Conservation (phyloP, 2,888 invertebrate genomes). For the Coecobrya sp. region DNA sequence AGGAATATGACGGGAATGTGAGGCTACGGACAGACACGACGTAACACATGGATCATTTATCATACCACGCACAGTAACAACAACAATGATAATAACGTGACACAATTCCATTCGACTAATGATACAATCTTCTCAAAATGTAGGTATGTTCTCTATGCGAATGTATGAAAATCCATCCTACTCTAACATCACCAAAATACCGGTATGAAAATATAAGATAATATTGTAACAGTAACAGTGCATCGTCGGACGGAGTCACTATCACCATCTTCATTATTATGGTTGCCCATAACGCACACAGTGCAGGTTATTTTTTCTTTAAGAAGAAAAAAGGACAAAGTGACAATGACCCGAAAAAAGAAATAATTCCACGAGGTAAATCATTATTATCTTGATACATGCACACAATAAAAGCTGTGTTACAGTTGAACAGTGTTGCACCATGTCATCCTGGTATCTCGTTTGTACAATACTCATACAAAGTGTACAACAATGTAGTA, state of each 20-base stretch:
- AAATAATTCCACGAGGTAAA: constrained; percentile 59
- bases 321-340: constrained; percentile 68
- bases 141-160: neutral
- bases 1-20: neutral
- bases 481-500: neutral
- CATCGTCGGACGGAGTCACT: neutral
- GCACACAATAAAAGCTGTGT: constrained; percentile 26
- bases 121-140: neutral
- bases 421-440: constrained; percentile 18
- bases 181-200: constrained; percentile 40
- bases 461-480: neutral
- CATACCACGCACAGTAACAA: constrained; percentile 67
- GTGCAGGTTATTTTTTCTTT: neutral
- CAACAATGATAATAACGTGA: constrained; percentile 38
- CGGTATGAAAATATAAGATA: constrained; percentile 52
- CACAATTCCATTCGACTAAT: constrained; percentile 38
- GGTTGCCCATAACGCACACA: neutral
- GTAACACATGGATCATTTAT: constrained; percentile 70
- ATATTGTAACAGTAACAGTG: constrained; percentile 54
- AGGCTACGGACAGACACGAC: constrained; percentile 37
- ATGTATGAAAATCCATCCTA: constrained; percentile 18
- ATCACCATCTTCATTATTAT: constrained; percentile 10
- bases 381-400: constrained; percentile 45
- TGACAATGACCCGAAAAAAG: constrained; percentile 74
- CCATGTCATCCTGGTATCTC: no score